Evolutionary conservation across 2,797 vertebrate genomes (phyloP), one percentile per base, ranked within the genome.

Genomic region (Crax fasciolata): DNA sequence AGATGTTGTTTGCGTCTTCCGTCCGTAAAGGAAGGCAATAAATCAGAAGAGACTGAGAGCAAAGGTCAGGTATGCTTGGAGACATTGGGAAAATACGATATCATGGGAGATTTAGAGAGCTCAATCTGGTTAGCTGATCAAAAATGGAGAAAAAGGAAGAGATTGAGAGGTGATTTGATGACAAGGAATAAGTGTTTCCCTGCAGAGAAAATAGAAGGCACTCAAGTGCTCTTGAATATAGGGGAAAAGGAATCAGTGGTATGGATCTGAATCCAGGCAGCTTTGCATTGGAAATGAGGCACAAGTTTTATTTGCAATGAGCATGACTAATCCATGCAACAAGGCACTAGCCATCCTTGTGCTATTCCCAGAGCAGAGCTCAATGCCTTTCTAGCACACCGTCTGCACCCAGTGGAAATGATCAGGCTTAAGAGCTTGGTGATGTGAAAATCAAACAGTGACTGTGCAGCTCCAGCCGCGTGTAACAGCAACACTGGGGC

Each of bases 221-320:
- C 38, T 81, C 10, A 8, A 90, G 46, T 35, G 41, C 59, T 87
- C 63, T 70, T 73, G 74, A 87, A 51, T 5, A 32, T 11, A 54
- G 70, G 81, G 72, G 32, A 43, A 49, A 66, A 51, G 63, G 66
- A 88, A 68, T 66, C 49, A 10, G 41, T 49, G 41, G 32, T 43
- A 62, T 84, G 41, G 73, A 71, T 57, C 83, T 61, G 76, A 94
- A 80, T 24, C 41, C 15, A 25, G 49, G 35, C 44, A 84, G 68
- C 52, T 96, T 88, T 85, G 76, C 79, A 35, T 14, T 57, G 65
- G 65, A 74, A 93, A 85, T 83, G 27, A 93, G 30, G 65, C 67
- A 39, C 24, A 21, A 25, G 8, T 9, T 3, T 19, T 51, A 38
- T 41, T 44, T 5, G 6, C 67, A 24, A 20, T 5, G 7, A 77